phyloP scores from a whole-genome alignment of 92 coral and sea anemone genomes.

The Paramuricea clavata region DNA sequence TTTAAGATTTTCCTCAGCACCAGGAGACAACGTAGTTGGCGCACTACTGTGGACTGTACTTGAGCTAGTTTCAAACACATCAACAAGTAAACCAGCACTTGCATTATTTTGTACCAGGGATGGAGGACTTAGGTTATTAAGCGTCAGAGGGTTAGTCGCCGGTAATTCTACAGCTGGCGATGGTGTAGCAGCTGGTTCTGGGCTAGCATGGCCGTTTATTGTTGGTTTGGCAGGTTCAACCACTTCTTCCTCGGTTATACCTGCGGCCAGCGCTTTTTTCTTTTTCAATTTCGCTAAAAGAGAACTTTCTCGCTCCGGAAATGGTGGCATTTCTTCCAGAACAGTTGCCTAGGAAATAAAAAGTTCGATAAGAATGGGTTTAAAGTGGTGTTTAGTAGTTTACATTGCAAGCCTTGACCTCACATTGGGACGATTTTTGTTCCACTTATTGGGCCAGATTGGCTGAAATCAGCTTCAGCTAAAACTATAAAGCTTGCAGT shows the following conservation, averaged over 20 bases:
- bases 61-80: conserved; percentile 85
- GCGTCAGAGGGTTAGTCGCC: conserved; percentile 65
- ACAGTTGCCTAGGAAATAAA: conserved; percentile 85
- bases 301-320: conserved; percentile 98
- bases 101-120: conserved; percentile 64
- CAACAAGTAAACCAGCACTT: conserved; percentile 83
- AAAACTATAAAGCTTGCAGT: too few relatives aligned
- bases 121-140: conserved; percentile 50
- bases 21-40: conserved; percentile 80
- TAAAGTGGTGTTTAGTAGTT: too few relatives aligned
- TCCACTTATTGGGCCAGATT: too few relatives aligned
- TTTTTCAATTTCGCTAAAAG: conserved; percentile 96
- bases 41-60: conserved; percentile 75
- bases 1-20: conserved; percentile 87
- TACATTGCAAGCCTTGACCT: too few relatives aligned
- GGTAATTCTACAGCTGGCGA: conserved; percentile 61
- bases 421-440: too few relatives aligned
- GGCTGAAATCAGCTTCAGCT: too few relatives aligned
- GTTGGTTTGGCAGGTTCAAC: conserved; percentile 84
- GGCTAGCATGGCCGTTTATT: conserved; percentile 78
- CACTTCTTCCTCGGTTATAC: conserved; percentile 70
- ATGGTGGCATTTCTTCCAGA: conserved; percentile 99
- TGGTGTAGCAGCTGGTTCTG: conserved; percentile 33
- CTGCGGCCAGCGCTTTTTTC: conserved; percentile 74
- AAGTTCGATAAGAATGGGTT: neutral